Percentiles rank a stretch among this genome's conserved stretches.
phyloP scores from a whole-genome alignment of 2,113 vertebrate genomes.

The Pomatorhinus ruficollis region DNA sequence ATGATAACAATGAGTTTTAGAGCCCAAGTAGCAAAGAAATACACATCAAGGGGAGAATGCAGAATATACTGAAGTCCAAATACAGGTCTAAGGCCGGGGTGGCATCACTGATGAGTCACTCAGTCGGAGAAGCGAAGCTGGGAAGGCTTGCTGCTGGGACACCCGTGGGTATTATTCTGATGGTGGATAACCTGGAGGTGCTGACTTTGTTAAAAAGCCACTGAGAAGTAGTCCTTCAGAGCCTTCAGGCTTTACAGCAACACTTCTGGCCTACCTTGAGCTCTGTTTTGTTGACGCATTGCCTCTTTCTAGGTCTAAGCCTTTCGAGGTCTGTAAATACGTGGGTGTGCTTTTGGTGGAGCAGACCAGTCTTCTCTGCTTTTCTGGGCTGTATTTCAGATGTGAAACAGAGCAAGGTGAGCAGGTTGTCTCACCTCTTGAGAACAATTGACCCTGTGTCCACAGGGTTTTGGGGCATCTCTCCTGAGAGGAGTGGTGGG shows the following conservation, averaged over 20 bases:
- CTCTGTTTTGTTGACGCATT: neutral
- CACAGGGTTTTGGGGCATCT: accelerated
- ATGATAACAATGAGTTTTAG: neutral
- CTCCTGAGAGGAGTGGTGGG: neutral
- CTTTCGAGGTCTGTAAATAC: neutral
- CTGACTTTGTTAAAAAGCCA: neutral
- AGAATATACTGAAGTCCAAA: neutral
- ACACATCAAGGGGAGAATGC: neutral
- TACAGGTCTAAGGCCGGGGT: neutral
- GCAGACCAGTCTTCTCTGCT: neutral
- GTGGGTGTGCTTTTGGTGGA: neutral
- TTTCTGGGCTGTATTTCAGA: constrained; percentile 3
- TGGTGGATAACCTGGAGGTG: neutral
- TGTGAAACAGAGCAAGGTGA: neutral
- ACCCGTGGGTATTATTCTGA: neutral
- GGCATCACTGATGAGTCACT: neutral
- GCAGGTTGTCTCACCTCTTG: neutral
- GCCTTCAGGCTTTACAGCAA: neutral
- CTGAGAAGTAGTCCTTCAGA: neutral
- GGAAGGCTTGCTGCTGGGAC: neutral
- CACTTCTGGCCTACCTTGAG: neutral
- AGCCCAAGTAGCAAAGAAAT: neutral
- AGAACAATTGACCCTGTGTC: neutral
- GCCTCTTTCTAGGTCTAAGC: constrained; percentile 10
- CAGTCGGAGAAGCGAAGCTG: accelerated